Conservation (phyloP, 2,797 vertebrate genomes). For the Channallabes apus region DNA sequence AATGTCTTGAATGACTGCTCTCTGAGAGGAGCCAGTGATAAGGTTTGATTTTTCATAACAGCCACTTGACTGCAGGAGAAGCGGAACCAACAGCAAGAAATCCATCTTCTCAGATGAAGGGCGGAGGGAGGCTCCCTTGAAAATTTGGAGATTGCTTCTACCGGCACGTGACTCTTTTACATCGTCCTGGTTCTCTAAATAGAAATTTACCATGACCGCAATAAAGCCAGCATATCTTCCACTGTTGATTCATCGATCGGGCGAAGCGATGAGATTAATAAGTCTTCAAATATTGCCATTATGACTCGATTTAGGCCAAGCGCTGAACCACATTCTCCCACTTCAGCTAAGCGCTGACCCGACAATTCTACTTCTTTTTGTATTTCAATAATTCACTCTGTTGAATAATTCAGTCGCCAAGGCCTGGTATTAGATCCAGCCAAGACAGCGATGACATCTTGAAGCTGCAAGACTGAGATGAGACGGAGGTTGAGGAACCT, state of each 20-base stretch:
- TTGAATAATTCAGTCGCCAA: constrained; percentile 73
- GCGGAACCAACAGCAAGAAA: constrained; percentile 55
- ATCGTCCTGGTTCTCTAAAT: constrained; percentile 45
- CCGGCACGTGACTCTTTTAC: constrained; percentile 64
- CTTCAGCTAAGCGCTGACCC: constrained; percentile 60
- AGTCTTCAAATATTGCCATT: constrained; percentile 54
- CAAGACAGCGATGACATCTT: constrained; percentile 45
- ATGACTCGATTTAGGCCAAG: constrained; percentile 52
- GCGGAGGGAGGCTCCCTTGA: constrained; percentile 58
- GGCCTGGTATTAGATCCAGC: constrained; percentile 36
- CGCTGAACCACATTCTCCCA: constrained; percentile 30
- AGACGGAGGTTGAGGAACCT: constrained; percentile 53
- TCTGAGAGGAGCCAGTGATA: constrained; percentile 46
- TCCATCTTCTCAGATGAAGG: constrained; percentile 49
- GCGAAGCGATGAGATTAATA: constrained; percentile 59
- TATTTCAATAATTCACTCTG: constrained; percentile 2
- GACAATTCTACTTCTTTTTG: constrained; percentile 29
- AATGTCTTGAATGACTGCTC: constrained; percentile 55
- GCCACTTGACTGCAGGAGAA: constrained; percentile 54
- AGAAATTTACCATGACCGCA: constrained; percentile 38
- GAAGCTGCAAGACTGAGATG: constrained; percentile 44
- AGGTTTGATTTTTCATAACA: constrained; percentile 60
- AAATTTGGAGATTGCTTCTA: constrained; percentile 65
- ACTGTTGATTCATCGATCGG: constrained; percentile 46
- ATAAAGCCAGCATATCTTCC: background rate